Evolutionary conservation across 2,888 invertebrate species (phyloP).

Genomic region (Nipponacmea schrenckii): DNA sequence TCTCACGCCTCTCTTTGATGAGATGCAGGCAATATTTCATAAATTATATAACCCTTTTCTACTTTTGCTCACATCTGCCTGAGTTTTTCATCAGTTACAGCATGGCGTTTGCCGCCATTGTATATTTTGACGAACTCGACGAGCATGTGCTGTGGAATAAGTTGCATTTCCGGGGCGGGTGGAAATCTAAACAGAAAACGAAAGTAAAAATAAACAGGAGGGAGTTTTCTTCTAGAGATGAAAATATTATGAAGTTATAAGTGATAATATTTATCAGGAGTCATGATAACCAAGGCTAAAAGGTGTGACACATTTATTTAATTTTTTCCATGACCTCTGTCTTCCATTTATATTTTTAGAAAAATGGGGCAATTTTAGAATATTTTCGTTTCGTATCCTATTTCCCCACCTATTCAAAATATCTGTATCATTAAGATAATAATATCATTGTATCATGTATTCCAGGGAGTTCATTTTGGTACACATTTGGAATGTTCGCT

Average conservation of each 20-base stretch:
- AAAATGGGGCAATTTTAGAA: too few species aligned
- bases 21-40: conserved; percentile 5
- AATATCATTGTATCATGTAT: too few species aligned
- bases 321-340: background rate
- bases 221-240: background rate
- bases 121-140: background rate
- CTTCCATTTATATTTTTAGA: too few species aligned
- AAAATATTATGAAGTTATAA: conserved; percentile 2
- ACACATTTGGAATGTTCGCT: too few species aligned
- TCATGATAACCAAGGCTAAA: background rate
- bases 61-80: background rate
- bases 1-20: conserved; percentile 3
- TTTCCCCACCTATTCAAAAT: too few species aligned
- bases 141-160: conserved; percentile 1
- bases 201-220: conserved; percentile 7
- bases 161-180: conserved; percentile 8
- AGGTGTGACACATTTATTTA: background rate
- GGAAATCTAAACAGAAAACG: conserved; percentile 2
- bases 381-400: too few species aligned
- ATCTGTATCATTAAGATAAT: too few species aligned
- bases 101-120: background rate
- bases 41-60: conserved; percentile 6
- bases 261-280: conserved; percentile 1
- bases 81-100: background rate
- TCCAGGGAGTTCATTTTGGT: too few species aligned